These are phyloP conservation scores for Echinops telfairi DNA, from an alignment of 2,113 vertebrate species.

Conservation along the genomic window DNA sequence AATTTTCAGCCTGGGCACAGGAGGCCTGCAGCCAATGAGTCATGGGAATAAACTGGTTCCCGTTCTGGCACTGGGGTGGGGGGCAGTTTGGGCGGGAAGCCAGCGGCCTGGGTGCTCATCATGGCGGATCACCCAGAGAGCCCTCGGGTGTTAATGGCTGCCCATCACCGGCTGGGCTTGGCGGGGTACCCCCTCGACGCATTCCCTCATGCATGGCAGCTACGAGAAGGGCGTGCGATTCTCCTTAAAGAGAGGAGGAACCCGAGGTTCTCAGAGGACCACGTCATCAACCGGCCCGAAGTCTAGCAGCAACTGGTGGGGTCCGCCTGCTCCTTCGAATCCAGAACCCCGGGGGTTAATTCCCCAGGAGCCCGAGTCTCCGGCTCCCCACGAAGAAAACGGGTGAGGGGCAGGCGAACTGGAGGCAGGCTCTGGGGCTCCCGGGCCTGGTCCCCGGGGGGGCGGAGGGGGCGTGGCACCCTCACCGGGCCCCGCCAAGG, in stretches of 20 bases:
- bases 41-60: neutral
- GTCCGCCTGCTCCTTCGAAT: neutral
- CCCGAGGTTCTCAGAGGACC: neutral
- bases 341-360: neutral
- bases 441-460: neutral
- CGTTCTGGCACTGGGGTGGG: neutral
- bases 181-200: neutral
- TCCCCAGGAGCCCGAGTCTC: neutral
- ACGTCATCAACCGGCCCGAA: neutral
- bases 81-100: neutral
- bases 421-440: neutral
- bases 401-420: neutral
- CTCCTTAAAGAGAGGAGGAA: neutral
- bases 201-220: neutral
- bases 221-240: neutral
- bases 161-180: neutral
- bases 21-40: neutral
- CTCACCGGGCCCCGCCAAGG: neutral
- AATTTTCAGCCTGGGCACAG: neutral
- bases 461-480: constrained; percentile 56
- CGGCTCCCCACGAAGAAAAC: neutral
- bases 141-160: neutral
- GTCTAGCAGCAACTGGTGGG: neutral
- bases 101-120: neutral
- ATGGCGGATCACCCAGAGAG: neutral